Percentiles rank a stretch among this genome's conserved stretches.
phyloP scores from a whole-genome alignment of 2,888 invertebrate species.

The Shargacucullia verbasci region DNA sequence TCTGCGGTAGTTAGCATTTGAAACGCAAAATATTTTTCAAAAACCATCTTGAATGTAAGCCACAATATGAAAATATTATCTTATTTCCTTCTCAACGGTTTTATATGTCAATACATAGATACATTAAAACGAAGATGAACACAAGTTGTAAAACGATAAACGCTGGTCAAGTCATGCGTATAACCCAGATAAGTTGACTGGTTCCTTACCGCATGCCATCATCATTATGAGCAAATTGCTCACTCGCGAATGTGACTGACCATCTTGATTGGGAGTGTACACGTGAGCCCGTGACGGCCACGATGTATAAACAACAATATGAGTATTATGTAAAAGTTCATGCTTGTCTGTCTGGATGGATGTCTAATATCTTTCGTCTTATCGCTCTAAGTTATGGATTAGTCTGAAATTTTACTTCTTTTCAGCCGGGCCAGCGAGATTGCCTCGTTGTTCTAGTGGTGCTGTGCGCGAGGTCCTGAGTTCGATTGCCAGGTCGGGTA shows the following conservation, averaged over 20 bases:
- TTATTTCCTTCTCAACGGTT: neutral
- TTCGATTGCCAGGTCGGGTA: too few relatives aligned
- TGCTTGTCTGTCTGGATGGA: too few relatives aligned
- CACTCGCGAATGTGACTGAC: constrained; percentile 45
- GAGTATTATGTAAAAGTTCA: constrained; percentile 7
- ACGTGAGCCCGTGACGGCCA: constrained; percentile 53
- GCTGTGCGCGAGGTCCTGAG: too few relatives aligned
- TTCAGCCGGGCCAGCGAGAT: too few relatives aligned
- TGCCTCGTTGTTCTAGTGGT: too few relatives aligned
- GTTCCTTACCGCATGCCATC: constrained; percentile 41
- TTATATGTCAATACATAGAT: constrained; percentile 18
- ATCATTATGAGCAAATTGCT: constrained; percentile 52
- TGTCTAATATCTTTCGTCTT: too few relatives aligned
- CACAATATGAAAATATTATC: neutral
- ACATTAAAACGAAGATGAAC: constrained; percentile 1
- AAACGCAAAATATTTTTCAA: too few relatives aligned
- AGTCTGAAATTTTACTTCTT: too few relatives aligned
- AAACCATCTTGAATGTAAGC: too few relatives aligned
- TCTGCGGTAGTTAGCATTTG: too few relatives aligned
- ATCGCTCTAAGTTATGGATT: too few relatives aligned
- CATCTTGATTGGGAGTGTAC: constrained; percentile 49
- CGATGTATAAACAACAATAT: constrained; percentile 13
- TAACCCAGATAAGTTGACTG: constrained; percentile 18
- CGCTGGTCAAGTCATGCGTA: constrained; percentile 20
- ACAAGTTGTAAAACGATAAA: neutral